Conservation (phyloP, 1,140 invertebrate species). For the Campoletis sonorensis region DNA sequence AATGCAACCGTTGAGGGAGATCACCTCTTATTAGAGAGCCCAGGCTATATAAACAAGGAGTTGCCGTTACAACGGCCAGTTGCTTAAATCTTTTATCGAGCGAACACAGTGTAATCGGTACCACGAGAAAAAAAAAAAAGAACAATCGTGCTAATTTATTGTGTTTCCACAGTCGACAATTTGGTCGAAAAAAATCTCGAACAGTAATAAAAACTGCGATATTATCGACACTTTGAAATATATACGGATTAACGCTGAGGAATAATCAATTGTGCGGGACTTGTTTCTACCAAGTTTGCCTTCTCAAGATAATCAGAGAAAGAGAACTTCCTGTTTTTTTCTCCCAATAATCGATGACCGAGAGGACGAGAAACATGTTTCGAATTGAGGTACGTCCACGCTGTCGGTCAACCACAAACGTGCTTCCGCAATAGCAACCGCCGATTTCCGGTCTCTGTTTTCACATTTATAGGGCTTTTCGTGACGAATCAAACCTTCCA, state of each 20-base stretch:
- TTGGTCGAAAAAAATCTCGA: background rate
- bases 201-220: background rate
- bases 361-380: conserved; percentile 56
- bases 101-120: conserved; percentile 25
- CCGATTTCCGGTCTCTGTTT: background rate
- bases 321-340: background rate
- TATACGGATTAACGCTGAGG: background rate
- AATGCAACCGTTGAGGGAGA: conserved; percentile 64
- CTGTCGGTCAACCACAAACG: conserved; percentile 19
- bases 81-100: conserved; percentile 62
- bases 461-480: background rate
- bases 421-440: conserved; percentile 18
- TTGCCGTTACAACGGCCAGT: conserved; percentile 71
- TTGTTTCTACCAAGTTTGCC: background rate
- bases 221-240: background rate
- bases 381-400: conserved; percentile 62
- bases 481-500: background rate
- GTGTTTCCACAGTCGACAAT: background rate
- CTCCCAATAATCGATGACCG: conserved; percentile 3
- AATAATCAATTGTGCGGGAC: conserved; percentile 5
- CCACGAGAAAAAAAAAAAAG: conserved; percentile 5
- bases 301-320: background rate
- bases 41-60: conserved; percentile 76
- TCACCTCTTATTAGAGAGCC: conserved; percentile 73
- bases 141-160: conserved; percentile 11